A percentile compares a stretch with the other conserved stretches of the same genome.
phyloP scores from a whole-genome alignment of 1,140 invertebrate genomes.

The Armadillidium nasatum region DNA sequence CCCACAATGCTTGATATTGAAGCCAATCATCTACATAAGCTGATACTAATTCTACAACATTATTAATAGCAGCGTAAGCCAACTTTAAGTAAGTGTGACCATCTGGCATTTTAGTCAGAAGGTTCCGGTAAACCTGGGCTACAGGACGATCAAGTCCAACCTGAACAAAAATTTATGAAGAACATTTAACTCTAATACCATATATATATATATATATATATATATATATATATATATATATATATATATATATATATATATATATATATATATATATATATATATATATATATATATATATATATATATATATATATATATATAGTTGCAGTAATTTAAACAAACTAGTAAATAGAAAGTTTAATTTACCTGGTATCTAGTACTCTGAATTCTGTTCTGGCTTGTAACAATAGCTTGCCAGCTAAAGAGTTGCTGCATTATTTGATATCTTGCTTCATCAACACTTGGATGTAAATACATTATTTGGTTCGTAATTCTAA shows the following conservation, averaged over 20 bases:
- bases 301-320: no score
- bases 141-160: conserved; percentile 85
- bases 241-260: no score
- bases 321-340: no score
- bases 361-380: conserved; percentile 60
- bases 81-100: conserved; percentile 85
- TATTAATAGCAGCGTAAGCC: conserved; percentile 52
- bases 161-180: conserved; percentile 48
- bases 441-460: conserved; percentile 68
- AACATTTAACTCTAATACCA: no score
- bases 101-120: conserved; percentile 55
- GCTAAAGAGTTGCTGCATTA: conserved; percentile 93
- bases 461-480: conserved; percentile 67
- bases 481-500: conserved; percentile 95
- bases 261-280: no score
- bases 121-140: conserved; percentile 69
- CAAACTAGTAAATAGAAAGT: no score
- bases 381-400: conserved; percentile 85
- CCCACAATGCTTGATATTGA: conserved; percentile 96
- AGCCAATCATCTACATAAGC: conserved; percentile 92
- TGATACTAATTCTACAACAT: conserved; percentile 35
- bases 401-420: conserved; percentile 94
- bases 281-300: no score
- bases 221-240: no score
- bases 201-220: no score